Conservation (phyloP, 2,888 invertebrate genomes). For the Tinea pellionella region DNA sequence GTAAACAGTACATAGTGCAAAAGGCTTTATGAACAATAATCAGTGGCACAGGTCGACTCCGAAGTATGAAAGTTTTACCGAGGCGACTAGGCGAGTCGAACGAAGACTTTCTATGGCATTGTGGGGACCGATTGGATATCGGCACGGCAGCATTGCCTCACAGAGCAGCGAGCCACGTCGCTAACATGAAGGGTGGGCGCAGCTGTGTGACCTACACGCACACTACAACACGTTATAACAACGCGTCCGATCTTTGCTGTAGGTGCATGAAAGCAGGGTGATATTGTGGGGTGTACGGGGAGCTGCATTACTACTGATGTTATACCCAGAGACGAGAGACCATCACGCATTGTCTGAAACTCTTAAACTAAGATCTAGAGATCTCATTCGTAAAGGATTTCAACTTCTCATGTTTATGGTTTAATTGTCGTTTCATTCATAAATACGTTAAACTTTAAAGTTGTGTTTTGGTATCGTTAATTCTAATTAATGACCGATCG, state of each 20-base stretch:
- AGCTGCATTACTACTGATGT: not conserved
- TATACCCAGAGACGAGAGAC: too few species aligned
- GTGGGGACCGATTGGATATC: constrained; percentile 62
- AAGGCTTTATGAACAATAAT: too few species aligned
- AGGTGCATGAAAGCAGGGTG: not conserved
- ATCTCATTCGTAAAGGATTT: not conserved
- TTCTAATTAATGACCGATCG: not conserved
- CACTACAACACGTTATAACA: constrained; percentile 25
- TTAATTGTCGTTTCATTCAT: not conserved
- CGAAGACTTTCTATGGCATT: constrained; percentile 68
- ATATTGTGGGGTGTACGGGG: not conserved
- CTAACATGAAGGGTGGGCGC: constrained; percentile 23
- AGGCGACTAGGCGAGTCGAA: constrained; percentile 52
- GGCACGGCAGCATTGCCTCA: constrained; percentile 58
- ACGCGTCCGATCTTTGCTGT: not conserved
- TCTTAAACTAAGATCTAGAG: too few species aligned
- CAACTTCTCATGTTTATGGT: not conserved
- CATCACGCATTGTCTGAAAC: not conserved
- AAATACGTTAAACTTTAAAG: not conserved
- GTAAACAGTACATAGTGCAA: not conserved
- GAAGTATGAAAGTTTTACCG: constrained; percentile 57
- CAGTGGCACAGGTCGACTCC: not conserved
- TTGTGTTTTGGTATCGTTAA: not conserved
- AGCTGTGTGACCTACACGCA: constrained; percentile 37
- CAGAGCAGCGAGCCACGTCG: constrained; percentile 47